These are phyloP conservation scores for Carollia perspicillata DNA, from an alignment of 2,113 vertebrate species.

Conservation along the genomic window DNA sequence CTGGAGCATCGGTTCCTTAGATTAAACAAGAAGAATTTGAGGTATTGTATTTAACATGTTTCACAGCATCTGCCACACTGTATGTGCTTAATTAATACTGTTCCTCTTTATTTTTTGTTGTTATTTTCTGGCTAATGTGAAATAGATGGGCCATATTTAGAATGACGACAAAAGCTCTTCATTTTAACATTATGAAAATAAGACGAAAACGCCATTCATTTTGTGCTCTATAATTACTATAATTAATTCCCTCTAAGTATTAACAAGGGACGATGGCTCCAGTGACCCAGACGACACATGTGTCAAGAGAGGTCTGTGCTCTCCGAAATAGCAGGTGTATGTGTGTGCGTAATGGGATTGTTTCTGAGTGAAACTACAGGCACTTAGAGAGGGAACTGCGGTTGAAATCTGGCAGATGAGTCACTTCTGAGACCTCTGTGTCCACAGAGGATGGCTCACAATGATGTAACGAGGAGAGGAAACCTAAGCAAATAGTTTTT, in stretches of 20 bases:
- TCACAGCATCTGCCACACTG: neutral
- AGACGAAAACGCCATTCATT: slow-evolving; percentile 32
- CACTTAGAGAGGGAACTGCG: neutral
- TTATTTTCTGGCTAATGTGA: slow-evolving; percentile 40
- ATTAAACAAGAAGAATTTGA: neutral
- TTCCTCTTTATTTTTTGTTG: slow-evolving; percentile 1
- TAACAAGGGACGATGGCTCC: neutral
- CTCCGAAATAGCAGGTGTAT: neutral
- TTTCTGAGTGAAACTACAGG: neutral
- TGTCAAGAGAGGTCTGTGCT: neutral
- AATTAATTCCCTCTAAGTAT: slow-evolving; percentile 21
- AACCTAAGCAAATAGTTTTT: neutral
- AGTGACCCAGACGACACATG: neutral
- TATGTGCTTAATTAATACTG: neutral
- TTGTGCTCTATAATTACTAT: slow-evolving; percentile 41
- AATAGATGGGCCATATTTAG: slow-evolving; percentile 19
- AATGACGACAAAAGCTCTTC: neutral
- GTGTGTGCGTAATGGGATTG: neutral
- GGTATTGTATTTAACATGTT: neutral
- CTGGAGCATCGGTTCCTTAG: neutral
- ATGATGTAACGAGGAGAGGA: slow-evolving; percentile 9
- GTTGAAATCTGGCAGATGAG: neutral
- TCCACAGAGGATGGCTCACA: neutral
- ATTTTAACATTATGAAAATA: slow-evolving; percentile 44
- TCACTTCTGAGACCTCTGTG: neutral